Percentiles rank a stretch among this genome's conserved stretches.
Evolutionary conservation across 2,113 vertebrate species (phyloP).

Genomic region (Alethe diademata): DNA sequence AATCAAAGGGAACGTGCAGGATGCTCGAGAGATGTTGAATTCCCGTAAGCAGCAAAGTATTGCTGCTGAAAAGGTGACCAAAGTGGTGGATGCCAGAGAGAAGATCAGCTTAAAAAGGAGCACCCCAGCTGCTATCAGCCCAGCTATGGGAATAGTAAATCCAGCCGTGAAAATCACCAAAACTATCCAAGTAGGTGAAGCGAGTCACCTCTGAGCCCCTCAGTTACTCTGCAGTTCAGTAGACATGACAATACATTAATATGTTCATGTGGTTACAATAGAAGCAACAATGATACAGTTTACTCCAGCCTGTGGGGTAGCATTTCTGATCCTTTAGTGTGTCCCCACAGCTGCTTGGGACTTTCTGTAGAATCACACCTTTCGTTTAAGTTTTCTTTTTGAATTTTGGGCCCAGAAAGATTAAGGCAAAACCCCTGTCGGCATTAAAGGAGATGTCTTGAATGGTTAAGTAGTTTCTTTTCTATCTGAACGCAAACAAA

Average conservation of each 20-base stretch:
- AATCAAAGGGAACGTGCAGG: slow-evolving; percentile 89
- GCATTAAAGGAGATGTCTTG: neutral
- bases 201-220: neutral
- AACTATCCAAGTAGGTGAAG: slow-evolving; percentile 88
- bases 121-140: slow-evolving; percentile 70
- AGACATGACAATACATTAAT: neutral
- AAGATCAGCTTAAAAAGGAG: slow-evolving; percentile 91
- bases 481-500: neutral
- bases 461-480: neutral
- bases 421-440: neutral
- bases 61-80: slow-evolving; percentile 76
- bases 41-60: slow-evolving; percentile 85
- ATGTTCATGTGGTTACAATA: neutral
- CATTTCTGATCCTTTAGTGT: neutral
- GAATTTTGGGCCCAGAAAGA: neutral
- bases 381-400: neutral
- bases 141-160: slow-evolving; percentile 62
- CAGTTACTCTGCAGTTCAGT: neutral
- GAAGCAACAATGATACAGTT: neutral
- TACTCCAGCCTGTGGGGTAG: neutral
- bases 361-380: neutral
- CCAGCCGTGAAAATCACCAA: slow-evolving; percentile 92
- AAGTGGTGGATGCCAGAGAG: slow-evolving; percentile 89
- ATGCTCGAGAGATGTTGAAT: slow-evolving; percentile 94
- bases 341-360: neutral